phyloP scores from a whole-genome alignment of 2,888 invertebrate genomes.

The Synanthedon myopaeformis region DNA sequence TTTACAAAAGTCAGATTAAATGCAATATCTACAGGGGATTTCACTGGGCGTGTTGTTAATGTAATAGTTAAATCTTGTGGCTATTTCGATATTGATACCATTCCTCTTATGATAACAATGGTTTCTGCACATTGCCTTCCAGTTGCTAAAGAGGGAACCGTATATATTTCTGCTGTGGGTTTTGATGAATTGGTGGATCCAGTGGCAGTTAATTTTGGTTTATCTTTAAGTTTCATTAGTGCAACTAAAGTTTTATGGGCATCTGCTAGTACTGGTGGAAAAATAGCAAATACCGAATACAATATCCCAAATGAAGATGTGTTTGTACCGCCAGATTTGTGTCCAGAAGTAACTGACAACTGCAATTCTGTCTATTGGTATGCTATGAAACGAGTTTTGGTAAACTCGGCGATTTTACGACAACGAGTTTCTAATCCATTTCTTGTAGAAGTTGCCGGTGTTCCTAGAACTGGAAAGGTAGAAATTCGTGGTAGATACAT shows the following conservation, averaged over 20 bases:
- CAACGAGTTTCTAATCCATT: slow-evolving; percentile 30
- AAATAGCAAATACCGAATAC: slow-evolving; percentile 31
- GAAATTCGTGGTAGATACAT: slow-evolving; percentile 49
- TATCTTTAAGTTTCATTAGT: slow-evolving; percentile 29
- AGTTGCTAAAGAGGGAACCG: slow-evolving; percentile 38
- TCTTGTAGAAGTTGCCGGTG: slow-evolving; percentile 50
- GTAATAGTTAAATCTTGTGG: slow-evolving; percentile 24
- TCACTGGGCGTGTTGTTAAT: slow-evolving; percentile 24
- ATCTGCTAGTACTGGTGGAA: slow-evolving; percentile 29
- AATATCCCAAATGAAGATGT: slow-evolving; percentile 34
- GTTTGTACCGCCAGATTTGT: slow-evolving; percentile 35
- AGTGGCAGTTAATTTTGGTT: slow-evolving; percentile 33
- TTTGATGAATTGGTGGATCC: slow-evolving; percentile 29
- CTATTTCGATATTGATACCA: slow-evolving; percentile 14
- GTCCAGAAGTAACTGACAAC: slow-evolving; percentile 10
- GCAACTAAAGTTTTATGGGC: slow-evolving; percentile 46
- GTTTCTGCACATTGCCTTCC: slow-evolving; percentile 54
- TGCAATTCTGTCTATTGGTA: slow-evolving; percentile 52
- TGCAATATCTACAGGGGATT: slow-evolving; percentile 25
- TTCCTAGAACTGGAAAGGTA: slow-evolving; percentile 42
- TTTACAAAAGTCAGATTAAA: slow-evolving; percentile 25
- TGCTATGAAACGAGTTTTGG: slow-evolving; percentile 45
- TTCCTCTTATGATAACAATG: slow-evolving; percentile 42
- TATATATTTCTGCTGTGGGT: slow-evolving; percentile 40
- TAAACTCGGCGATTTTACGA: slow-evolving; percentile 28